Evolutionary conservation across 2,888 invertebrate species (phyloP), one percentile per base, ranked within the genome.

Genomic region (Drosophila borealis): DNA sequence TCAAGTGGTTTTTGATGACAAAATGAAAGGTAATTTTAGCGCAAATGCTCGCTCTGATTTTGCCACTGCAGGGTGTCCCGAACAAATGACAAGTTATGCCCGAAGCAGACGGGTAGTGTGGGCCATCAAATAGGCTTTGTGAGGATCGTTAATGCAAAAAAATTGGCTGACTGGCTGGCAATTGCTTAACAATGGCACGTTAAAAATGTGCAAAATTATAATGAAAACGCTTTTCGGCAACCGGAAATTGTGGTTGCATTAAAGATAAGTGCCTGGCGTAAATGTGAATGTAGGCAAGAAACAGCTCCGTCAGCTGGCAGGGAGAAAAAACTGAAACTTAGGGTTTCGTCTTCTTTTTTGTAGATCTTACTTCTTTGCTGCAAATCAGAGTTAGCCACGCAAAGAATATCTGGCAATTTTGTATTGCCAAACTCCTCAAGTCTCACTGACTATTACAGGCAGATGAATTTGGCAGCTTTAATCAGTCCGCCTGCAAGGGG

Each of bases 21-120:
- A 90, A 91, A 91, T 90, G 90, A 91, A 91, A 90, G 91, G 91
- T 91, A 91, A 91, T 91, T 91, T 90, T 81, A 81, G 88, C 81
- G 85, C 72, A 83, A 90, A 85, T 83, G 72, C 72, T 70, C 50
- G 73, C 66, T 57, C 64, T 70, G 84, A 76, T 83, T 81, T 78
- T 67, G 60, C 59, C 69, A 56, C 81, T 48, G 55, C 65, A 60
- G 73, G 81, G 81, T 70, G 78, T 44, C 69, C 80, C 44, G 66
- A 74, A 78, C 85, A 89, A 89, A 88, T 89, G 81, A 80, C 88
- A 89, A 85, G 76, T 86, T 85, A 87, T 89, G 84, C 88, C 79
- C 76, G 46, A 33, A 45, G 51, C 88, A 88, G 85, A 67, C 65
- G n/a, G 3, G 10, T 55, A 56, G 51, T 59, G 42, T 57, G 64